Evolutionary conservation across 2,797 vertebrate species (phyloP).

Genomic region (Clarias laeviceps): DNA sequence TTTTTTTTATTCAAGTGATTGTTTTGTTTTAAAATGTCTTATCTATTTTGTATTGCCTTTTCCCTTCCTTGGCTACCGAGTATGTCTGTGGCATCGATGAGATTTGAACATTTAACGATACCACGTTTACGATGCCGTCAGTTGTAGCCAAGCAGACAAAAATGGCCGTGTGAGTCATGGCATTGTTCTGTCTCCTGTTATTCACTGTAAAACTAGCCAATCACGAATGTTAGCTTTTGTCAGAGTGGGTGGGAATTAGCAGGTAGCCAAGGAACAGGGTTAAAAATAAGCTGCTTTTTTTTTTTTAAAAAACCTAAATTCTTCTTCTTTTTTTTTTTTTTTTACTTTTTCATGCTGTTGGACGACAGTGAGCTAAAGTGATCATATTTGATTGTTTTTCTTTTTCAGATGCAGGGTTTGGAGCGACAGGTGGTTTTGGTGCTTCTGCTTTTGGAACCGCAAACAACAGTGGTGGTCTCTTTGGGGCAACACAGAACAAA

Average conservation of each 20-base stretch:
- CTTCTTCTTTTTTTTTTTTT: no score
- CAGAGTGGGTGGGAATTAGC: neutral
- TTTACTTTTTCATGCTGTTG: neutral
- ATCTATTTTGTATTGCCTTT: neutral
- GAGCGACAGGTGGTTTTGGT: constrained; percentile 85
- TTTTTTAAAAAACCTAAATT: neutral
- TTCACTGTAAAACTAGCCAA: no score
- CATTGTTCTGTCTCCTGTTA: no score
- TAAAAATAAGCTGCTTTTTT: no score
- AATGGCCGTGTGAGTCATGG: no score
- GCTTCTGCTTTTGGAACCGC: constrained; percentile 87
- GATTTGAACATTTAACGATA: neutral
- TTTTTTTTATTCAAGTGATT: no score
- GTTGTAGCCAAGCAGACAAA: neutral
- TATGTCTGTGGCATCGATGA: neutral
- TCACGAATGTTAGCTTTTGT: neutral
- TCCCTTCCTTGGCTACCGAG: neutral
- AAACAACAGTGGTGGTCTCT: constrained; percentile 85
- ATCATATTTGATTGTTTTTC: neutral
- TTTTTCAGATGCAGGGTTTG: constrained; percentile 83
- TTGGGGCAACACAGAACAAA: constrained; percentile 87
- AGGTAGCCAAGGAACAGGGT: no score
- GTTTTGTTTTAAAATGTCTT: neutral
- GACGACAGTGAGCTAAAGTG: neutral
- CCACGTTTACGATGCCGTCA: neutral